These are phyloP conservation scores for Actinostola sp. DNA, from an alignment of 92 coral and sea anemone species.

Conservation along the genomic window DNA sequence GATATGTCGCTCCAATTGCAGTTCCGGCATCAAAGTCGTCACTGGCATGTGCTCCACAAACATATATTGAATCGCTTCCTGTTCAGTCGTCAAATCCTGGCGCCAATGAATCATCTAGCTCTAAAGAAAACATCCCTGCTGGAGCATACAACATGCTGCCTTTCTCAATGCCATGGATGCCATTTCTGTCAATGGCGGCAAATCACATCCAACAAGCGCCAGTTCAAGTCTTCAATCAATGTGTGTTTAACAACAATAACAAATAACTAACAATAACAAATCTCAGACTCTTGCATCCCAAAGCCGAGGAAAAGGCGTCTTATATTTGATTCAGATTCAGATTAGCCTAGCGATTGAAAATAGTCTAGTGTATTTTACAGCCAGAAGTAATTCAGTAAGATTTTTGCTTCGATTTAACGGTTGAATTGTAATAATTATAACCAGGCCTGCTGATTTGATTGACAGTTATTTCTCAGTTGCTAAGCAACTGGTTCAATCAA, in stretches of 20 bases:
- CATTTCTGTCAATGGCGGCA: conserved; percentile 14
- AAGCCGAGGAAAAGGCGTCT: background rate
- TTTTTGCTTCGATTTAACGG: too few species aligned
- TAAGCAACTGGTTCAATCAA: too few species aligned
- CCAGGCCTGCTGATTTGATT: too few species aligned
- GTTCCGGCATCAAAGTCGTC: background rate
- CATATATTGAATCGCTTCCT: conserved; percentile 1
- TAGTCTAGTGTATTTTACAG: too few species aligned
- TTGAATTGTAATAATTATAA: too few species aligned
- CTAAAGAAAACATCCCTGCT: background rate
- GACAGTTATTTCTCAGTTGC: too few species aligned
- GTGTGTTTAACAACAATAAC: conserved; percentile 35
- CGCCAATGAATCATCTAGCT: conserved; percentile 2
- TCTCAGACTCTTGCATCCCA: background rate
- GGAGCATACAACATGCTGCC: conserved; percentile 1
- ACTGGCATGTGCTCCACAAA: background rate
- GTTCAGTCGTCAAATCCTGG: too few species aligned
- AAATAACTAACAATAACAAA: background rate
- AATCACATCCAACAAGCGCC: conserved; percentile 28
- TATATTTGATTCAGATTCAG: too few species aligned
- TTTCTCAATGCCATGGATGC: too few species aligned
- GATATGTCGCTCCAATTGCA: conserved; percentile 1
- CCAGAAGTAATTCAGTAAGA: too few species aligned
- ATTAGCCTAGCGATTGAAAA: too few species aligned
- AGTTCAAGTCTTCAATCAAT: conserved; percentile 28